Percentiles rank a stretch among this genome's conserved stretches.
These are phyloP conservation scores for Nylanderia fulva DNA, from an alignment of 1,140 invertebrate species.

Conservation along the genomic window DNA sequence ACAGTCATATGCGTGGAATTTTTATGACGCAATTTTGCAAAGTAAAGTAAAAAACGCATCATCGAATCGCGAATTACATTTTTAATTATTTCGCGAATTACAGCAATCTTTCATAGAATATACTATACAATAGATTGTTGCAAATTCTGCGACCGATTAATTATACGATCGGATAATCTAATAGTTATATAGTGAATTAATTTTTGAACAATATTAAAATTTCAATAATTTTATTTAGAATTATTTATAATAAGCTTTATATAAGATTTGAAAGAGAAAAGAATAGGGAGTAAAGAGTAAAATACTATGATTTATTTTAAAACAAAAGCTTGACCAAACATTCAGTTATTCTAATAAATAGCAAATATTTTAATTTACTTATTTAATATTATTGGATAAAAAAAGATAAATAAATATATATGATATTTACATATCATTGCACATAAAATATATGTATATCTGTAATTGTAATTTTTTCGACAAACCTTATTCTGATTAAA, in stretches of 20 bases:
- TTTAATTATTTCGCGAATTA: not conserved
- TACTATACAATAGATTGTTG: not conserved
- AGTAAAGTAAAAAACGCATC: not conserved
- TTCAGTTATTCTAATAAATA: not conserved
- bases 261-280: not conserved
- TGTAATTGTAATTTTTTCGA: not conserved
- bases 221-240: not conserved
- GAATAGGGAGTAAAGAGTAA: not conserved
- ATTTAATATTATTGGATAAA: not conserved
- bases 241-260: not conserved
- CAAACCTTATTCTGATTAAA: not conserved
- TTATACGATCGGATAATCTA: not conserved
- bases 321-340: not conserved
- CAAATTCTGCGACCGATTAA: not conserved
- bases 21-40: not conserved
- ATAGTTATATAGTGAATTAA: not conserved
- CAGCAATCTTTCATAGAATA: not conserved
- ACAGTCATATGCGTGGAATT: not conserved
- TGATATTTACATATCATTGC: conserved; percentile 26
- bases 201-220: not conserved
- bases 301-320: conserved; percentile 16
- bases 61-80: not conserved
- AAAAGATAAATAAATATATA: not conserved
- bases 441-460: not conserved
- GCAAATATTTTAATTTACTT: not conserved